Evolutionary conservation across 2,797 vertebrate genomes (phyloP).

Genomic region (Hapalemur alaotrensis): DNA sequence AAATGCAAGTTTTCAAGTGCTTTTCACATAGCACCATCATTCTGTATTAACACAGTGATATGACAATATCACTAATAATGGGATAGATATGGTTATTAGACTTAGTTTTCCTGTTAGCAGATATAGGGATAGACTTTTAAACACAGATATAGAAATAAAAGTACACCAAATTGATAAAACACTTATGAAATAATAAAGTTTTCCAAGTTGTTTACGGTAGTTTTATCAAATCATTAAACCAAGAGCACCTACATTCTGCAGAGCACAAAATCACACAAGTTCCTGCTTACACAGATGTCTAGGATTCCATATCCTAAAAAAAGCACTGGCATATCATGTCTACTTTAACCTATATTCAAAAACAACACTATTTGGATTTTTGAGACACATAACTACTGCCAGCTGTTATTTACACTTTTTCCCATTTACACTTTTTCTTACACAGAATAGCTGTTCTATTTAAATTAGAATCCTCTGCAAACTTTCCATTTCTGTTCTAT

Average conservation of each 20-base stretch:
- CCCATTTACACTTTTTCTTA: slow-evolving; percentile 56
- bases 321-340: slow-evolving; percentile 31
- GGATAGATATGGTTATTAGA: not conserved
- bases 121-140: not conserved
- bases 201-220: not conserved
- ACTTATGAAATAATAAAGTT: not conserved
- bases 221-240: not conserved
- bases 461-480: slow-evolving; percentile 44
- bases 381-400: slow-evolving; percentile 56
- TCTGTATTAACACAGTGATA: not conserved
- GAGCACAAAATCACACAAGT: not conserved
- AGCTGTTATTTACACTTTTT: slow-evolving; percentile 67
- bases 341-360: slow-evolving; percentile 71
- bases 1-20: not conserved
- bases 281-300: slow-evolving; percentile 34
- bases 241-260: not conserved
- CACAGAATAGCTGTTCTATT: not conserved
- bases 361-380: slow-evolving; percentile 51
- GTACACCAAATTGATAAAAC: not conserved
- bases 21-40: not conserved
- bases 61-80: not conserved
- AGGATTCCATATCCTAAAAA: slow-evolving; percentile 30
- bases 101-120: not conserved
- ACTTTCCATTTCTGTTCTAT: slow-evolving; percentile 26
- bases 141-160: not conserved